Evolutionary conservation across 2,888 invertebrate genomes (phyloP), one percentile per base, ranked within the genome.

Genomic region (Troilus luridus): DNA sequence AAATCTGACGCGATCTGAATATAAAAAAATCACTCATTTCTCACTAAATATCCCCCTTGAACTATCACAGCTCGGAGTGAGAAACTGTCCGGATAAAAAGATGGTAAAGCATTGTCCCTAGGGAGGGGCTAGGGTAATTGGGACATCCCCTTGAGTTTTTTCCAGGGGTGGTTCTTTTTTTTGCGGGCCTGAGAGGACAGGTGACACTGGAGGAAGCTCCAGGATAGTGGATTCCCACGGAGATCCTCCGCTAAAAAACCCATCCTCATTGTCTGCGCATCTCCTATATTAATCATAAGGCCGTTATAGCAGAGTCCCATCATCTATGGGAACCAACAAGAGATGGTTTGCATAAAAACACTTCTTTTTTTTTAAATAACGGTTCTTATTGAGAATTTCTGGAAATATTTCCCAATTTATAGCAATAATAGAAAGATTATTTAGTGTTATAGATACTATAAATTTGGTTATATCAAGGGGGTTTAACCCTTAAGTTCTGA

Each of bases 141-240:
- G 89, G 89, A 89, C 89, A 89, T 64, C 89, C 89, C 89, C 89
- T 64, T 27, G 89, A 19, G 41, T 89, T 89, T 89, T 89, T 85
- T 89, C 59, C 10, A 62, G 88, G 60, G 60, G 59, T 59, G 19
- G 60, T 88, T 62, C 88, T 24, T 62, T 89, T n/a, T 88, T 89
- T 89, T 88, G 56, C 19, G 2, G 27, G 24, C 19, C 41, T 0
- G 1, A 19, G 62, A 19, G 6, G 41, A 67, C 89, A 89, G 89
- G 89, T 89, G 89, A 64, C 64, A 64, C 3, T 24, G 88, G 54
- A 89, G 89, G 89, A 89, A 89, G 89, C 27, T 89, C 89, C 89
- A 89, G 89, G 62, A 64, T 64, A 60, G 41, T 27, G 89, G 89
- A 89, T 89, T 89, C 89, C 89, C 89, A 89, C 89, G 89, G 41